Conservation (phyloP, 2,113 vertebrate genomes). For the Odontesthes bonariensis region DNA sequence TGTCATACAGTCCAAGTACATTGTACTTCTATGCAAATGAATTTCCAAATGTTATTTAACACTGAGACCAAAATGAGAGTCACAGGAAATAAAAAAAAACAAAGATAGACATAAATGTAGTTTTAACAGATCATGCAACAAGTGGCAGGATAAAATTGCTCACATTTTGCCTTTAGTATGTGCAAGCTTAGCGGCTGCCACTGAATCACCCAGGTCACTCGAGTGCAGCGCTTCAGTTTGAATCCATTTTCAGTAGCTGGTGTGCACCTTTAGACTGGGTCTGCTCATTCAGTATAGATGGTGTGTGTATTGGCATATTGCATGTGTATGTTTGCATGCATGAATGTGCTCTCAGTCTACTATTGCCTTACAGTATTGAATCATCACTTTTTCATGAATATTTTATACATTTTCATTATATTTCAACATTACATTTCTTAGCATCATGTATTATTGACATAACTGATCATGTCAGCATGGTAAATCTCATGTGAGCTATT, state of each 20-base stretch:
- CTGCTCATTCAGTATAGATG: conserved; percentile 30
- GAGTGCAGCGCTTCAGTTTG: neutral
- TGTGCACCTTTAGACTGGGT: conserved; percentile 29
- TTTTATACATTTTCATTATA: conserved; percentile 46
- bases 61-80: neutral
- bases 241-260: conserved; percentile 10
- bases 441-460: conserved; percentile 44
- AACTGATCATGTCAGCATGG: neutral
- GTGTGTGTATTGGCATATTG: conserved; percentile 11
- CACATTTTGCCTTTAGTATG: conserved; percentile 21
- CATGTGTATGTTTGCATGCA: conserved; percentile 13
- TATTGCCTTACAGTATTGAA: conserved; percentile 20
- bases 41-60: conserved; percentile 11
- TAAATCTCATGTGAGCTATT: neutral
- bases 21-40: neutral
- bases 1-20: neutral
- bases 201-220: conserved; percentile 35
- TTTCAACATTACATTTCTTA: neutral
- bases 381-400: conserved; percentile 47
- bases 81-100: neutral
- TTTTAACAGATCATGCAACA: neutral
- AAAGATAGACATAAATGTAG: neutral
- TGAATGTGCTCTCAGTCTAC: conserved; percentile 25
- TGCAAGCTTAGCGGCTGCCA: conserved; percentile 13
- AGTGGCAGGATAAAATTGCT: neutral